These are phyloP conservation scores for Chaetura pelagica DNA, from an alignment of 2,113 vertebrate genomes.

Conservation along the genomic window DNA sequence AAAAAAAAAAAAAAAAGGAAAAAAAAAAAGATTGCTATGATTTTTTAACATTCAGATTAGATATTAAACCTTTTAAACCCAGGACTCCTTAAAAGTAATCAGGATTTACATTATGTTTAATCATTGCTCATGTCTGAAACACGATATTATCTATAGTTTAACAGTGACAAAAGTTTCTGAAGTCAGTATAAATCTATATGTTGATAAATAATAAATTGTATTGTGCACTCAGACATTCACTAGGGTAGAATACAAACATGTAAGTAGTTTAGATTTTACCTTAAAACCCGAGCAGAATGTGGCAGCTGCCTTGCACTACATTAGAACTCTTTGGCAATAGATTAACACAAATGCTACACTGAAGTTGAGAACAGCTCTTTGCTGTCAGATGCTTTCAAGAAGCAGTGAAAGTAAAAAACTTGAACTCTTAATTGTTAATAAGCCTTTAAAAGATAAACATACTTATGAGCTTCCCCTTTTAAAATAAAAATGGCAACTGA, in stretches of 20 bases:
- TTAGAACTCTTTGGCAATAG: neutral
- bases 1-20: neutral
- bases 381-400: neutral
- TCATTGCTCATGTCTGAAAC: neutral
- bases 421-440: neutral
- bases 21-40: neutral
- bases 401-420: neutral
- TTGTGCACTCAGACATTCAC: neutral
- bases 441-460: neutral
- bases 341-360: neutral
- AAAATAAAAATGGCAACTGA: neutral
- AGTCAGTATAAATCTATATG: neutral
- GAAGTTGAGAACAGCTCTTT: neutral
- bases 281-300: neutral
- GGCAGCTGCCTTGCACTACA: neutral
- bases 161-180: neutral
- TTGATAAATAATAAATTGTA: neutral
- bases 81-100: conserved; percentile 15
- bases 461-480: neutral
- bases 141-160: neutral
- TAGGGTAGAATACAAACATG: neutral
- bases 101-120: neutral
- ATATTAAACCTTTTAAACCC: conserved; percentile 16
- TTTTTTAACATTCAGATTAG: neutral
- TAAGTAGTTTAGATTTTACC: neutral